Percentiles rank a stretch among this genome's conserved stretches.
Evolutionary conservation across 1,140 invertebrate genomes (phyloP).

Genomic region (Aphelinus atriplicis): DNA sequence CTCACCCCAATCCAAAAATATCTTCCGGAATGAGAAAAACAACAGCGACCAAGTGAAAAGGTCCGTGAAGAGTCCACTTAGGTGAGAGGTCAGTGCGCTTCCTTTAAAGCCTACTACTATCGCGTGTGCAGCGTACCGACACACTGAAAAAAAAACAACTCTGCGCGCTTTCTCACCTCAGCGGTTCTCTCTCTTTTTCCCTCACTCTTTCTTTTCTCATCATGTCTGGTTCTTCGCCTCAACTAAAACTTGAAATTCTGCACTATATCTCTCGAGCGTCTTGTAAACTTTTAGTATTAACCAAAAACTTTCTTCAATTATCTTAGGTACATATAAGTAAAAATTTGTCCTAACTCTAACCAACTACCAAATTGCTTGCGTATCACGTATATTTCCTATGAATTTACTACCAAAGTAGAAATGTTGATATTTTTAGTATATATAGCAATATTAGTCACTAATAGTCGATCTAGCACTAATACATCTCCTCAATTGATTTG

Average conservation of each 20-base stretch:
- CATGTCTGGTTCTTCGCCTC: not conserved
- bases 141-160: not conserved
- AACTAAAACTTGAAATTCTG: not conserved
- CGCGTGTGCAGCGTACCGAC: not conserved
- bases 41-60: not conserved
- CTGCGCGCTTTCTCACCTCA: not conserved
- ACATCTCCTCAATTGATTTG: no score
- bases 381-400: no score
- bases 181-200: not conserved
- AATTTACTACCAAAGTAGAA: no score
- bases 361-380: no score
- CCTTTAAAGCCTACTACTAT: conserved; percentile 1
- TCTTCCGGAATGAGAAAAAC: no score
- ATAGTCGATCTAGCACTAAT: no score
- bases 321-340: no score
- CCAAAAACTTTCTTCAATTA: no score
- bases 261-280: not conserved
- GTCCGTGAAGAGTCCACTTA: not conserved
- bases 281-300: not conserved
- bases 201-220: not conserved
- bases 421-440: no score
- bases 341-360: no score
- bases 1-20: no score
- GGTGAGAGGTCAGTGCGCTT: conserved; percentile 5
- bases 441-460: no score